Percentiles rank a stretch among this genome's conserved stretches.
Evolutionary conservation across 2,113 vertebrate species (phyloP).

Genomic region (Gadus chalcogrammus): DNA sequence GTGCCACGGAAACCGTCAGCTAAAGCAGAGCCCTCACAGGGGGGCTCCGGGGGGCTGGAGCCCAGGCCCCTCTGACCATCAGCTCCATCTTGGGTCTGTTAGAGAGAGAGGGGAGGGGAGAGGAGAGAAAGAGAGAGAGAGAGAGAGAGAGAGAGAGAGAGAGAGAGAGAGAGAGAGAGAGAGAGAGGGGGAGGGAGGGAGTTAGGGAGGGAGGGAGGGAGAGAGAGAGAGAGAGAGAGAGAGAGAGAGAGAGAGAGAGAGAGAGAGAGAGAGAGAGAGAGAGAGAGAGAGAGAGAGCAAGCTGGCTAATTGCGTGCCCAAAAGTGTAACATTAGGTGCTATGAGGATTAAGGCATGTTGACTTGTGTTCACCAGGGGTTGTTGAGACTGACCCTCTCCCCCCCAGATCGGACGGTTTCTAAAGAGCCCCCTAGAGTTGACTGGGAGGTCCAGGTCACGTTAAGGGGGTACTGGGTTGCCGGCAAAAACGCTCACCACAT

Average conservation of each 20-base stretch:
- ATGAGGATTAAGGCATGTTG: constrained; percentile 70
- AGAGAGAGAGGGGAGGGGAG: no score
- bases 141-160: neutral
- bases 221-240: no score
- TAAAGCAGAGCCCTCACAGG: constrained; percentile 12
- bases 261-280: constrained; percentile 14
- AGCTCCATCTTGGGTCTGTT: no score
- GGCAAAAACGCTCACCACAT: constrained; percentile 48
- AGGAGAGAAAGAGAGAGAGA: no score
- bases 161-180: constrained; percentile 13
- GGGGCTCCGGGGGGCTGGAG: constrained; percentile 20
- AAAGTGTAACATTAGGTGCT: constrained; percentile 73
- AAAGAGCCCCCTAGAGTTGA: constrained; percentile 53
- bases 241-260: neutral
- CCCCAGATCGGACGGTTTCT: constrained; percentile 62
- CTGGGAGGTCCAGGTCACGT: constrained; percentile 58
- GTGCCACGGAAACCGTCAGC: constrained; percentile 44
- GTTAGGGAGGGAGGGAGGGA: no score
- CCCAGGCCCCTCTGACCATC: neutral
- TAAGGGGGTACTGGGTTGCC: constrained; percentile 56
- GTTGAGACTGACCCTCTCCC: constrained; percentile 61
- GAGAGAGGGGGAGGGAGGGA: constrained; percentile 33
- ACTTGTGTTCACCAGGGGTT: constrained; percentile 65
- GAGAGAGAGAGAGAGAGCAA: constrained; percentile 25
- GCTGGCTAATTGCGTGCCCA: constrained; percentile 64